A percentile compares a stretch with the other conserved stretches of the same genome.
Evolutionary conservation across 2,797 vertebrate genomes (phyloP).

Genomic region (Esox masquinongy): DNA sequence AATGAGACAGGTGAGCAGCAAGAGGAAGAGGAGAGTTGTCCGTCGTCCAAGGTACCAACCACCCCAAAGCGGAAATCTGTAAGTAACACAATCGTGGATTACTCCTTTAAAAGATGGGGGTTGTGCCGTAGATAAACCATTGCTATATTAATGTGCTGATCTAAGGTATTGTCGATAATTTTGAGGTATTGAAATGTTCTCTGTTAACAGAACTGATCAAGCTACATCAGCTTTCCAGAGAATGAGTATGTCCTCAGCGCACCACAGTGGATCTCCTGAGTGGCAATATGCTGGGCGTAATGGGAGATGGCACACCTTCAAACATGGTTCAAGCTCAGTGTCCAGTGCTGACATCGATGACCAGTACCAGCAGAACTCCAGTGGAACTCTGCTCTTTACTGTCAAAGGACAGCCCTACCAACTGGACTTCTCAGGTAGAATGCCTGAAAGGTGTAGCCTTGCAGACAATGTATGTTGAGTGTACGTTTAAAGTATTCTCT

Average conservation of each 20-base stretch:
- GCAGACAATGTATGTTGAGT: not conserved
- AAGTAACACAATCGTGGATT: conserved; percentile 27
- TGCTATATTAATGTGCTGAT: not conserved
- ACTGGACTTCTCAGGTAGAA: conserved; percentile 65
- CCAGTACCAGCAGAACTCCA: conserved; percentile 49
- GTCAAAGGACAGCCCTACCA: conserved; percentile 40
- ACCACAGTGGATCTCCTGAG: conserved; percentile 7
- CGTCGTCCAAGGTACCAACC: conserved; percentile 63
- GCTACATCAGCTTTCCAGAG: not conserved
- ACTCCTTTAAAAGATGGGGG: not conserved
- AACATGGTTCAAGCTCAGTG: conserved; percentile 50
- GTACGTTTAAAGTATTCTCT: not conserved
- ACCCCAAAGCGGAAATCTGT: conserved; percentile 29
- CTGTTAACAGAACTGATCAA: conserved; percentile 21
- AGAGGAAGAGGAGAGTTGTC: conserved; percentile 53
- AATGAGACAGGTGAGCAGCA: conserved; percentile 61
- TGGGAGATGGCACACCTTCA: conserved; percentile 57
- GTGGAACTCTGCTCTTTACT: conserved; percentile 34
- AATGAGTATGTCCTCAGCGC: conserved; percentile 1
- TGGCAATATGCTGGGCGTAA: conserved; percentile 66
- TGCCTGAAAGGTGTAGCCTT: not conserved
- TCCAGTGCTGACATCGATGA: conserved; percentile 63
- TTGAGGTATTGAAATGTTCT: not conserved
- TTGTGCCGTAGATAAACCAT: not conserved
- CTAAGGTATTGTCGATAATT: not conserved